Evolutionary conservation across 2,888 invertebrate species (phyloP).

Genomic region (Eupelmus urozonus): DNA sequence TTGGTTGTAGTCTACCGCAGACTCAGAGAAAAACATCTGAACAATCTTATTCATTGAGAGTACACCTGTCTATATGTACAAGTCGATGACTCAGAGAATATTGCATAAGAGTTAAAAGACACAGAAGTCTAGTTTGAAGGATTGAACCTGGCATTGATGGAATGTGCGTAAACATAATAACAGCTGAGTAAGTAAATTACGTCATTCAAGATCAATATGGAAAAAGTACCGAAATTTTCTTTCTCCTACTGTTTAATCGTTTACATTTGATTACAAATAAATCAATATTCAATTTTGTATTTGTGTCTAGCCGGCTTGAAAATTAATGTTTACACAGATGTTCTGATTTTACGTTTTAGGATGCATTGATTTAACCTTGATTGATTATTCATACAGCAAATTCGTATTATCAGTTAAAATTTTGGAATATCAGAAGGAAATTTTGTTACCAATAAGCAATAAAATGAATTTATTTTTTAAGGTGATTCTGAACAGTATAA

Average conservation of each 20-base stretch:
- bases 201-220: background rate
- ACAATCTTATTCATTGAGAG: conserved; percentile 15
- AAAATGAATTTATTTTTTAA: no score
- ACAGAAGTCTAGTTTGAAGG: conserved; percentile 25
- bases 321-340: background rate
- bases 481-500: no score
- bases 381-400: background rate
- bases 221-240: conserved; percentile 52
- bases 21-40: background rate
- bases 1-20: background rate
- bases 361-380: background rate
- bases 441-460: no score
- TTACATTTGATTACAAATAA: no score
- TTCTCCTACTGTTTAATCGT: background rate
- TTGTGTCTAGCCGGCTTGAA: background rate
- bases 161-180: conserved; percentile 26
- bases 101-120: conserved; percentile 30
- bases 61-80: conserved; percentile 1
- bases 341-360: background rate
- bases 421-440: no score
- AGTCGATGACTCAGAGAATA: conserved; percentile 27
- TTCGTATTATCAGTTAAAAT: no score
- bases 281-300: background rate
- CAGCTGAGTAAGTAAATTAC: conserved; percentile 34
- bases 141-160: conserved; percentile 29